Evolutionary conservation across 2,888 invertebrate species (phyloP).

Genomic region (Tryphoninae sp.): DNA sequence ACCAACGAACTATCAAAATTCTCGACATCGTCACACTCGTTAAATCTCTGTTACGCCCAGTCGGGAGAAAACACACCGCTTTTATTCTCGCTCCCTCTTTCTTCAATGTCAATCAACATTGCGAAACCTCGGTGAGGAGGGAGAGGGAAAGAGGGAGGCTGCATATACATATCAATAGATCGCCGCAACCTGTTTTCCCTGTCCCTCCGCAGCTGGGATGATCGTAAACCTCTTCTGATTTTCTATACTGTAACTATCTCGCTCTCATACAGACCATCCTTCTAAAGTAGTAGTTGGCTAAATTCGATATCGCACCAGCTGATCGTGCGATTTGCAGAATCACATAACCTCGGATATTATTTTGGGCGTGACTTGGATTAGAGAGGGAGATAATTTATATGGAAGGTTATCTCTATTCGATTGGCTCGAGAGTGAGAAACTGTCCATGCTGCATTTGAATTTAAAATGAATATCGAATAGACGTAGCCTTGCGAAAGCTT

Average conservation of each 20-base stretch:
- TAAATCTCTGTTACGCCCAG: neutral
- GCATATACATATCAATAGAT: neutral
- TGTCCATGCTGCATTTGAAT: neutral
- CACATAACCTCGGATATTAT: constrained; percentile 10
- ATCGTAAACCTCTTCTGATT: constrained; percentile 34
- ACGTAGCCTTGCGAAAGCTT: too few relatives aligned
- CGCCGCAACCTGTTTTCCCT: neutral
- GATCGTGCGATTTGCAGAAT: constrained; percentile 24
- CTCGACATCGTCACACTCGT: neutral
- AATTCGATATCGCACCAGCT: constrained; percentile 25
- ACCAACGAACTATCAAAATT: neutral
- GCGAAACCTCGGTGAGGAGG: neutral
- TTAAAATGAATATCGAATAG: too few relatives aligned
- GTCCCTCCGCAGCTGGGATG: constrained; percentile 32
- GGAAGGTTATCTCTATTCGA: neutral
- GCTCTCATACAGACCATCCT: constrained; percentile 17
- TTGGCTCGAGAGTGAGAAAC: neutral
- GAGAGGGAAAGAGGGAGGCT: too few relatives aligned
- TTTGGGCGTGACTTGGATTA: constrained; percentile 14
- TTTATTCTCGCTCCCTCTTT: neutral
- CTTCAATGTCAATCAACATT: neutral
- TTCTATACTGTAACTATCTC: constrained; percentile 28
- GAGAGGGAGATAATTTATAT: neutral
- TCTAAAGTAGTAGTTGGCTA: neutral
- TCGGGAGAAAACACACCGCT: neutral